Evolutionary conservation across 2,797 vertebrate species (phyloP).

Genomic region (Ptychobarbus kaznakovi): DNA sequence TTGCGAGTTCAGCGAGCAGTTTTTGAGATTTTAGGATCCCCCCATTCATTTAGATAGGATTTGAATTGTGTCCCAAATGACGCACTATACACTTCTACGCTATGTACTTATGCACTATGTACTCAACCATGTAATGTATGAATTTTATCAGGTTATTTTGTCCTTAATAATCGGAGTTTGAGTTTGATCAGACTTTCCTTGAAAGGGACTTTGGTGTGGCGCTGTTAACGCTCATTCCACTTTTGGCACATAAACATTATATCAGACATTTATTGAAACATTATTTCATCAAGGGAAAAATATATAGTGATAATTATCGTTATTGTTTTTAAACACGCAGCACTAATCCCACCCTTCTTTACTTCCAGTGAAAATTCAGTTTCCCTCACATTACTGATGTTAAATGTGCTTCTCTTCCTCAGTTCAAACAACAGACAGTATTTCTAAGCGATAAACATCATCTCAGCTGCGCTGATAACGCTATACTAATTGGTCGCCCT

Average conservation of each 20-base stretch:
- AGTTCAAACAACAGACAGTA: not conserved
- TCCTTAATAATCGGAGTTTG: too few species aligned
- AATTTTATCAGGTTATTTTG: too few species aligned
- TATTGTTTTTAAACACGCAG: not conserved
- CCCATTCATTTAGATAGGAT: too few species aligned
- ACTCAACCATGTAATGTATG: too few species aligned
- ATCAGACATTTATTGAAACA: not conserved
- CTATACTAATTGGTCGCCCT: slow-evolving; percentile 35
- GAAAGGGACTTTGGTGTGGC: too few species aligned
- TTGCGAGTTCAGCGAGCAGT: too few species aligned
- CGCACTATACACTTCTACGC: too few species aligned
- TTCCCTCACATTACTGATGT: not conserved
- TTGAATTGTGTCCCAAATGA: too few species aligned
- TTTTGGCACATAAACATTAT: not conserved
- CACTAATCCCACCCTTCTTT: not conserved
- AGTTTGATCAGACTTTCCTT: too few species aligned
- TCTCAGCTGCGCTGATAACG: slow-evolving; percentile 10
- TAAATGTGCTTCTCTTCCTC: not conserved
- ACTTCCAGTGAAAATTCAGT: not conserved
- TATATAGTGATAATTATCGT: not conserved
- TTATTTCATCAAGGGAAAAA: not conserved
- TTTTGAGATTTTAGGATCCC: too few species aligned
- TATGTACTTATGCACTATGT: too few species aligned
- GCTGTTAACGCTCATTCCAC: not conserved
- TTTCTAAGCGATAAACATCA: not conserved